Conservation (phyloP, 2,888 invertebrate genomes). For the Candidula unifasciata region DNA sequence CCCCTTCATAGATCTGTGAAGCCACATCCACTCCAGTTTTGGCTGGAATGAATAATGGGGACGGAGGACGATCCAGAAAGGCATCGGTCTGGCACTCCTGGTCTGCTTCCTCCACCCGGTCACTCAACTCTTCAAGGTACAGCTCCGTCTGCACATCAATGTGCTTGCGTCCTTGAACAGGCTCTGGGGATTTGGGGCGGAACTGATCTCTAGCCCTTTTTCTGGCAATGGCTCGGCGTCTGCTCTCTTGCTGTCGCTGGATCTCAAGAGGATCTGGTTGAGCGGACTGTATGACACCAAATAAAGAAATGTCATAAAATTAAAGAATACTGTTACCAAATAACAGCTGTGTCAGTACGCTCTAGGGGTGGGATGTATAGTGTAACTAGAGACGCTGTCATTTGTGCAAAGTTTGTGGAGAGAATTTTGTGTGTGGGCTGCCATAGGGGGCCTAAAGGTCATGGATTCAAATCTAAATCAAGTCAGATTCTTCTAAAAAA, state of each 20-base stretch:
- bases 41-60: slow-evolving; percentile 87
- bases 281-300: slow-evolving; percentile 80
- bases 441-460: too few relatives aligned
- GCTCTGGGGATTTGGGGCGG: slow-evolving; percentile 85
- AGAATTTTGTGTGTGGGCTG: too few relatives aligned
- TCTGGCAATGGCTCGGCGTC: slow-evolving; percentile 86
- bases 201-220: slow-evolving; percentile 84
- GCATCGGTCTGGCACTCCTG: slow-evolving; percentile 92
- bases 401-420: too few relatives aligned
- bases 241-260: slow-evolving; percentile 82
- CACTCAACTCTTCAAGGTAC: slow-evolving; percentile 88
- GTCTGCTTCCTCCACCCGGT: slow-evolving; percentile 83
- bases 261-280: slow-evolving; percentile 80
- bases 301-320: background rate
- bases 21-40: slow-evolving; percentile 88
- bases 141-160: slow-evolving; percentile 93
- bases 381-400: too few relatives aligned
- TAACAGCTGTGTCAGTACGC: too few relatives aligned
- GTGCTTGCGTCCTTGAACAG: slow-evolving; percentile 89
- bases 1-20: slow-evolving; percentile 94
- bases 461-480: too few relatives aligned
- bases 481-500: too few relatives aligned
- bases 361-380: too few relatives aligned
- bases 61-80: slow-evolving; percentile 88
- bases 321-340: background rate